phyloP scores from a whole-genome alignment of 2,797 vertebrate genomes.

The Halcyon chelicuti region DNA sequence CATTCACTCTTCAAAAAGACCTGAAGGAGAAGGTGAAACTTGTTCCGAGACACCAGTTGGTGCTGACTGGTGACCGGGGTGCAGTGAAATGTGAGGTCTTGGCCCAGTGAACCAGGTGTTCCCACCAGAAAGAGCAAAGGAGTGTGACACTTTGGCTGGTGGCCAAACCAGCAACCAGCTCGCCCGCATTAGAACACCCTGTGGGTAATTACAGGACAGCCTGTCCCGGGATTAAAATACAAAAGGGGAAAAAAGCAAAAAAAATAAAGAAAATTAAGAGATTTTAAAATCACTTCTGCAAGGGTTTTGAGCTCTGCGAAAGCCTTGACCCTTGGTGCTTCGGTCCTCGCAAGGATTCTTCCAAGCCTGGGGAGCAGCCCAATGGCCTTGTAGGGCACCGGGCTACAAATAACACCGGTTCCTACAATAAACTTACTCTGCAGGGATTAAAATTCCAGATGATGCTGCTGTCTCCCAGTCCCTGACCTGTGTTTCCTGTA shows the following conservation, averaged over 20 bases:
- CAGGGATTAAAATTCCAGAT: background rate
- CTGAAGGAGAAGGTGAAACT: background rate
- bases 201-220: background rate
- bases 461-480: background rate
- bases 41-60: background rate
- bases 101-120: background rate
- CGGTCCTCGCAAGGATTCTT: accelerated
- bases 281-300: background rate
- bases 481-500: background rate
- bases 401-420: background rate
- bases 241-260: too few relatives aligned
- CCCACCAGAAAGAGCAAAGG: background rate
- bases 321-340: background rate
- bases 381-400: background rate
- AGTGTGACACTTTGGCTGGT: background rate
- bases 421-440: background rate
- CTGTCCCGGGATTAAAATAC: background rate
- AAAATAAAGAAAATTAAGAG: too few relatives aligned
- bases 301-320: background rate
- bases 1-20: background rate
- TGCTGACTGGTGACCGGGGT: background rate
- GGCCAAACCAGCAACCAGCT: background rate
- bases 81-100: background rate
- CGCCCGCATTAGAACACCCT: accelerated
- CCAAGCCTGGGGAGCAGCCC: background rate